These are phyloP conservation scores for Corythornis leucogaster DNA, from an alignment of 2,797 vertebrate species.

Conservation along the genomic window DNA sequence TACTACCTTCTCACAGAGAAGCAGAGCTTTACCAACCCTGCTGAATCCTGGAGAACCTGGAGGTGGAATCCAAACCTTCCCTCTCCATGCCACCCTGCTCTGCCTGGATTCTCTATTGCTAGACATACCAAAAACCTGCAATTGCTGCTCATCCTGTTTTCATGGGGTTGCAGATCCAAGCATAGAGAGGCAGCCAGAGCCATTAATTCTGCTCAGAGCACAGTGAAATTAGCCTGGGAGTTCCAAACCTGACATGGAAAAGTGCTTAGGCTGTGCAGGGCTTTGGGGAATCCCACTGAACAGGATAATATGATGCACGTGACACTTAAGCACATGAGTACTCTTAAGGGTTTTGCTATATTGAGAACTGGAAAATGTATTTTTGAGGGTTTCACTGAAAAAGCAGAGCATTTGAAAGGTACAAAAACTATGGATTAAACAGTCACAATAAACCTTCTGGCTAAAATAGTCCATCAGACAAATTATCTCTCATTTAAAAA, in stretches of 20 bases:
- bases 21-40: neutral
- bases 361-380: neutral
- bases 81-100: neutral
- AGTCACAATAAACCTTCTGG: neutral
- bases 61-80: neutral
- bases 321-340: neutral
- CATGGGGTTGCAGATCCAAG: neutral
- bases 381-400: neutral
- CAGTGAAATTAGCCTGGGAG: neutral
- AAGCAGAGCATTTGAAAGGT: neutral
- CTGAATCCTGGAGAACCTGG: fast-evolving
- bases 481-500: conserved; percentile 10
- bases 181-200: neutral
- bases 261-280: neutral
- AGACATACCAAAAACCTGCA: neutral
- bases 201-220: neutral
- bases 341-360: neutral
- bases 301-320: neutral
- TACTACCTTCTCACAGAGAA: neutral
- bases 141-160: neutral
- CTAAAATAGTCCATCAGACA: neutral
- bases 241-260: neutral
- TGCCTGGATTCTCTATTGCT: neutral
- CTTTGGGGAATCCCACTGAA: conserved; percentile 1
- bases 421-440: neutral